A percentile compares a stretch with the other conserved stretches of the same genome.
These are phyloP conservation scores for Corvus cornix DNA, from an alignment of 2,113 vertebrate species.

Conservation along the genomic window DNA sequence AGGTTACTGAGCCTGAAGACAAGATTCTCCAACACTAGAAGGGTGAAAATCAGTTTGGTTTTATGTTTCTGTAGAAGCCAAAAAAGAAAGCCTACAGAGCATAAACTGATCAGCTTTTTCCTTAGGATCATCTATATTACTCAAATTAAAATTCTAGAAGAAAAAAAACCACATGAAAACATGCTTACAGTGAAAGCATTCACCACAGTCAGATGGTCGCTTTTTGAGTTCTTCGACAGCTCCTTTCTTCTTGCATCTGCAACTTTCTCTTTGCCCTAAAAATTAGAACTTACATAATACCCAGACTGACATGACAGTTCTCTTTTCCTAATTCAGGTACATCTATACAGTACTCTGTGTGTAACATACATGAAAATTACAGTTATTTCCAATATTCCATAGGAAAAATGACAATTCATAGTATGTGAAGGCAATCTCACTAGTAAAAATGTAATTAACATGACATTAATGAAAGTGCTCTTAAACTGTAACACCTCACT, in stretches of 20 bases:
- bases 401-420: not conserved
- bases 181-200: slow-evolving; percentile 88
- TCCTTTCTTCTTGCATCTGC: slow-evolving; percentile 90
- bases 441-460: not conserved
- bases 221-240: slow-evolving; percentile 88
- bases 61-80: not conserved
- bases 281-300: not conserved
- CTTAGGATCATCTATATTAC: not conserved
- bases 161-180: not conserved
- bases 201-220: slow-evolving; percentile 93
- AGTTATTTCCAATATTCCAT: not conserved
- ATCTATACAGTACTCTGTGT: not conserved
- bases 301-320: not conserved
- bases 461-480: not conserved
- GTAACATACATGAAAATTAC: not conserved
- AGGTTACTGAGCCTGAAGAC: not conserved
- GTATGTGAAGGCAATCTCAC: not conserved
- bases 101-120: not conserved
- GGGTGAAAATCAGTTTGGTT: not conserved
- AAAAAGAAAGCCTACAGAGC: not conserved
- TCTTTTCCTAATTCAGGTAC: not conserved
- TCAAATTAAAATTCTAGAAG: not conserved
- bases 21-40: not conserved
- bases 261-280: slow-evolving; percentile 94
- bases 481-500: not conserved